Conservation (phyloP, 2,888 invertebrate species). For the Hydropsyche betteni region DNA sequence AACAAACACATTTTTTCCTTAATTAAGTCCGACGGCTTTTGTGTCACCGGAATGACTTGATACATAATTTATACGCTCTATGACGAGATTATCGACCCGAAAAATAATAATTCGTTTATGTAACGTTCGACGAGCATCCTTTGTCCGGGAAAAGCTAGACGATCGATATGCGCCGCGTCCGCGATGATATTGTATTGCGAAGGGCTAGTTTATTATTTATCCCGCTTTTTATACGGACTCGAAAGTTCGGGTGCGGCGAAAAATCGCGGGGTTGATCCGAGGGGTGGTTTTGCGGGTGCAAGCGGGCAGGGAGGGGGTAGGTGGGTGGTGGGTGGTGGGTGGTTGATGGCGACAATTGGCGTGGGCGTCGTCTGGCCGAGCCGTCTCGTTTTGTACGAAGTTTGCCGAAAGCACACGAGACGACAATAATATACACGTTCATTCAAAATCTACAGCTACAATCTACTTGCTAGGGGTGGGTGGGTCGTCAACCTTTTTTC, state of each 20-base stretch:
- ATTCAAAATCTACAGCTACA: conserved; percentile 19
- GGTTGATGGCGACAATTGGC: conserved; percentile 24
- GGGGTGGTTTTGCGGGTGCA: background rate
- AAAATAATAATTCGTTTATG: no score
- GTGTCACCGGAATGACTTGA: no score
- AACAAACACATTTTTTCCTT: background rate
- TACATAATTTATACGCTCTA: no score
- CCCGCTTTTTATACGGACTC: no score
- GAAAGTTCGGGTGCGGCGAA: background rate
- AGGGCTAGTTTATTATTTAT: no score
- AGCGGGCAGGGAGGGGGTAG: conserved; percentile 20
- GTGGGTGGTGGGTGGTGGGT: conserved; percentile 37
- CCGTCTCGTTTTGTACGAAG: conserved; percentile 33
- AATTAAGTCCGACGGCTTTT: no score
- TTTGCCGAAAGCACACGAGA: conserved; percentile 41
- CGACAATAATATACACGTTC: conserved; percentile 11
- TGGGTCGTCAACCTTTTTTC: conserved; percentile 1
- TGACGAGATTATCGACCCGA: no score
- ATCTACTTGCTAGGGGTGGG: background rate
- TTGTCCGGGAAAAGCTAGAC: no score
- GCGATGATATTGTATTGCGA: no score
- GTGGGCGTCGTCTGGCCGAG: conserved; percentile 27
- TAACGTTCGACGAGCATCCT: no score
- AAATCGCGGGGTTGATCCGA: conserved; percentile 9
- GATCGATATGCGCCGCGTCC: no score